Evolutionary conservation across 2,113 vertebrate genomes (phyloP), one percentile per base, ranked within the genome.

Genomic region (Gasterosteus aculeatus): DNA sequence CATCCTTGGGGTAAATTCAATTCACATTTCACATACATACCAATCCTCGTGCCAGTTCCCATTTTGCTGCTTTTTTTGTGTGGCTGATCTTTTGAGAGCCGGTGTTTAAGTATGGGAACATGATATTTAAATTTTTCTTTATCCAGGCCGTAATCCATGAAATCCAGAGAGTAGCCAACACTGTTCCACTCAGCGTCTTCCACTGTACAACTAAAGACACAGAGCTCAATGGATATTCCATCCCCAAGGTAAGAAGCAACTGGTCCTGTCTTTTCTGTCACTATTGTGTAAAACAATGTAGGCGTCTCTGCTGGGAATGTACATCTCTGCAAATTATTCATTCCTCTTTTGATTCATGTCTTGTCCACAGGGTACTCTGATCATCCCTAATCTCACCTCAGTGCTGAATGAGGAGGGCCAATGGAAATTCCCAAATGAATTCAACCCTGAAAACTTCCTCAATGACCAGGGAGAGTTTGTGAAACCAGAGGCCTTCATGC

Each of bases 401-500:
- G n/a, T n/a, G n/a, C n/a, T n/a, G n/a, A n/a, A n/a, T n/a, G n/a
- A n/a, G n/a, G n/a, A n/a, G n/a, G n/a, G n/a, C n/a, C n/a, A n/a
- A n/a, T n/a, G n/a, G n/a, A n/a, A n/a, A n/a, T n/a, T n/a, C n/a
- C n/a, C n/a, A n/a, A n/a, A n/a, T n/a, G n/a, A n/a, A n/a, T n/a
- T n/a, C n/a, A n/a, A n/a, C n/a, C n/a, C n/a, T n/a, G n/a, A n/a
- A n/a, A n/a, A n/a, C n/a, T n/a, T n/a, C n/a, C n/a, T n/a, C n/a
- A n/a, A n/a, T n/a, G n/a, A n/a, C n/a, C n/a, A n/a, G n/a, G n/a
- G n/a, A n/a, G n/a, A n/a, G n/a, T n/a, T n/a, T n/a, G n/a, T n/a
- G n/a, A n/a, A 90, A 46, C 75, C 84, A 4, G 92, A 92, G 7
- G 89, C 91, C 29, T 93, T 89, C 66, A 22, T 85, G 59, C 85